A percentile compares a stretch with the other conserved stretches of the same genome.
Conservation (phyloP, 2,797 vertebrate species). For the Pitangus sulphuratus region DNA sequence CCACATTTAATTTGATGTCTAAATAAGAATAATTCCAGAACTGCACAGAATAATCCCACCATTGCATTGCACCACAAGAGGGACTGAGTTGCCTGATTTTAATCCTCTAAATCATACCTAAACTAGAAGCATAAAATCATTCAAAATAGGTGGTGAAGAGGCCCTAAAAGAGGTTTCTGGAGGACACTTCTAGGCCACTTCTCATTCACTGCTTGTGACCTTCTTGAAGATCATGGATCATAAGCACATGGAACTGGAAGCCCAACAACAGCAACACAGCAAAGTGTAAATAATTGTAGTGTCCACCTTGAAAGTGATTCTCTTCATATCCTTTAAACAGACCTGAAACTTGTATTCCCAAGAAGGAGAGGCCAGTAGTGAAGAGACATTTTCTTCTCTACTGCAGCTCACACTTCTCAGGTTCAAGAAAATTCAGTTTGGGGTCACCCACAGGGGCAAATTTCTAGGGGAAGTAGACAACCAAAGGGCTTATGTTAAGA, state of each 20-base stretch:
- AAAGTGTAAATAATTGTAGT: not conserved
- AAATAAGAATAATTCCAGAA: not conserved
- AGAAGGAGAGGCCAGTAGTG: not conserved
- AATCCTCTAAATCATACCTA: not conserved
- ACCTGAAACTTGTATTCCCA: not conserved
- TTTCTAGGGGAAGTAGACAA: not conserved
- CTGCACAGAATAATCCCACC: not conserved
- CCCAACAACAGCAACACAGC: fast-evolving
- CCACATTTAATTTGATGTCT: not conserved
- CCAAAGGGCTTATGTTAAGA: not conserved
- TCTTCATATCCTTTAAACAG: not conserved
- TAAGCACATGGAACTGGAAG: not conserved
- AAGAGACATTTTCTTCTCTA: not conserved
- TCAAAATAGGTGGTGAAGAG: not conserved
- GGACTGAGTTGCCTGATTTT: not conserved
- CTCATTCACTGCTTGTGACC: not conserved
- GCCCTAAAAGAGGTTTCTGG: not conserved
- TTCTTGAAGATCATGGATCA: not conserved
- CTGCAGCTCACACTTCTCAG: not conserved
- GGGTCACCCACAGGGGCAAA: not conserved
- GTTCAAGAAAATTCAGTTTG: not conserved
- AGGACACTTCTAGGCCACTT: not conserved
- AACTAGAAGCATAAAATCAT: not conserved
- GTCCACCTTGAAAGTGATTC: not conserved
- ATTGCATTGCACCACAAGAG: not conserved